These are phyloP conservation scores for Trichomycterus rosablanca DNA, from an alignment of 2,113 vertebrate species.

Conservation along the genomic window DNA sequence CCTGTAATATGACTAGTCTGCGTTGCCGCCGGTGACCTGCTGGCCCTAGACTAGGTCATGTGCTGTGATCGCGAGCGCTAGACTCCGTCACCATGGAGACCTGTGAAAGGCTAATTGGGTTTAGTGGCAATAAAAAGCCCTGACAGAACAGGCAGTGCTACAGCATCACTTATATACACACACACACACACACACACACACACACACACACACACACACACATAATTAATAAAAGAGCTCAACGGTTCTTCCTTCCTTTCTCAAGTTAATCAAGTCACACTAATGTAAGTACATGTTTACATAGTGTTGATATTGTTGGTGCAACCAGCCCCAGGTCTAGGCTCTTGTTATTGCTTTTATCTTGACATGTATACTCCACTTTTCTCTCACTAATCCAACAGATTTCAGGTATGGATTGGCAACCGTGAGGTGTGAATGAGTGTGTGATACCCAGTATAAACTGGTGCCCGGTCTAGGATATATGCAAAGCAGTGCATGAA, in stretches of 20 bases:
- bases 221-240: slow-evolving; percentile 27
- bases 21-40: slow-evolving; percentile 55
- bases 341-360: no score
- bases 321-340: no score
- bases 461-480: no score
- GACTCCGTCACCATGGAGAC: slow-evolving; percentile 64
- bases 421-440: no score
- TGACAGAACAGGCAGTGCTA: slow-evolving; percentile 36
- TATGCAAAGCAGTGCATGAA: no score
- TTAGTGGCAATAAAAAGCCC: slow-evolving; percentile 56
- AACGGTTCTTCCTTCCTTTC: slow-evolving; percentile 14
- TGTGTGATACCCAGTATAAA: no score
- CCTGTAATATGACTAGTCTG: slow-evolving; percentile 66
- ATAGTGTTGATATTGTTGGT: no score
- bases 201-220: slow-evolving; percentile 9
- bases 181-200: slow-evolving; percentile 17
- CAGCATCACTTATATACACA: slow-evolving; percentile 19
- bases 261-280: slow-evolving; percentile 4
- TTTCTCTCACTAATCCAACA: no score
- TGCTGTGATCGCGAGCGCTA: slow-evolving; percentile 58
- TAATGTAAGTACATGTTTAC: no score
- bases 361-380: no score
- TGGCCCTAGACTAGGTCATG: slow-evolving; percentile 55
- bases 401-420: no score
- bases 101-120: slow-evolving; percentile 64